These are phyloP conservation scores for Hystrix brachyura DNA, from an alignment of 2,113 vertebrate genomes.

Conservation along the genomic window DNA sequence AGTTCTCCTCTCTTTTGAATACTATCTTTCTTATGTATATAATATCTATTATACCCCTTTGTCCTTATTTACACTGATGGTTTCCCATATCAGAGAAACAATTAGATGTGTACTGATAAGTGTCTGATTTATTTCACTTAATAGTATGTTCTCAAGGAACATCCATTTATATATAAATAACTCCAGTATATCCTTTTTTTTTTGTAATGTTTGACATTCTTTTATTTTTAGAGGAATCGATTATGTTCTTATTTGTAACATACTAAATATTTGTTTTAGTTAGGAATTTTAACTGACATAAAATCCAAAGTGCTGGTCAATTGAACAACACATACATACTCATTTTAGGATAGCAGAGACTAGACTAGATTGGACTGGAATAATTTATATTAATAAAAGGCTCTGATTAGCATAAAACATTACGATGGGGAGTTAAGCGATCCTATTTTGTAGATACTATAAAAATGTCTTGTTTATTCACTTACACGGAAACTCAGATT, in stretches of 20 bases:
- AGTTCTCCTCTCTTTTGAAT: too few species aligned
- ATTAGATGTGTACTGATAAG: too few species aligned
- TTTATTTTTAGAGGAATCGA: not conserved
- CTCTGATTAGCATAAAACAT: constrained; percentile 1
- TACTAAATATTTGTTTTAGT: constrained; percentile 7
- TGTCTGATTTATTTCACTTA: too few species aligned
- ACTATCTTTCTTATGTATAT: too few species aligned
- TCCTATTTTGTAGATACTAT: not conserved
- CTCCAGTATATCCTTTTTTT: too few species aligned
- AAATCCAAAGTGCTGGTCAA: constrained; percentile 23
- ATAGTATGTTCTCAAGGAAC: too few species aligned
- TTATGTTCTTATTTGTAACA: constrained; percentile 29
- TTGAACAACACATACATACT: not conserved
- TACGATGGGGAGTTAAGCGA: not conserved
- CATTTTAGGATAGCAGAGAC: not conserved
- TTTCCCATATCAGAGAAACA: too few species aligned
- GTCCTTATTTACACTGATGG: too few species aligned
- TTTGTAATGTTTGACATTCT: not conserved
- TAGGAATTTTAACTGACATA: constrained; percentile 27
- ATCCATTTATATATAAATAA: too few species aligned
- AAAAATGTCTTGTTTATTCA: not conserved
- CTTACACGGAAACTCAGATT: not conserved
- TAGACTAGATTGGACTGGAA: not conserved
- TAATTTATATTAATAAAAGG: not conserved
- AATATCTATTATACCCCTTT: too few species aligned